Conservation (phyloP, 2,797 vertebrate species). For the Ctenosaura bakeri region DNA sequence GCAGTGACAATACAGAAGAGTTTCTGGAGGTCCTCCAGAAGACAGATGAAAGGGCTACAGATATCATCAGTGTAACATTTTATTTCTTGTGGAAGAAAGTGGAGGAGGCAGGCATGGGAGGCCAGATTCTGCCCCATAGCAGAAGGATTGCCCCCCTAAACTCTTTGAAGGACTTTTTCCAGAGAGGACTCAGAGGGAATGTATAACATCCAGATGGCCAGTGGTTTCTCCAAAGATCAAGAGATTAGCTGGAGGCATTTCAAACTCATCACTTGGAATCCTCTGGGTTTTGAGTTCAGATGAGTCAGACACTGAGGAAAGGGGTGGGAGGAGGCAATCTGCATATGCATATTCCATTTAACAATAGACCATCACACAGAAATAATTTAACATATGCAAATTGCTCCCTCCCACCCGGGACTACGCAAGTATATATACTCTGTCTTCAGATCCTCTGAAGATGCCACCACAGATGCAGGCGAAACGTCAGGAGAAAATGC, state of each 20-base stretch:
- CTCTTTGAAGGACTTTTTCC: background rate
- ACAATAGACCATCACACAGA: too few relatives aligned
- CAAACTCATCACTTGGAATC: background rate
- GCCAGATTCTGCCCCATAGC: rapidly evolving
- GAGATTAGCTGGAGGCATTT: background rate
- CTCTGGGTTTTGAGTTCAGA: background rate
- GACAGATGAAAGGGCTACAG: conserved; percentile 28
- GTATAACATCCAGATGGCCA: background rate
- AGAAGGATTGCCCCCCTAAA: background rate
- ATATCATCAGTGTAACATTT: background rate
- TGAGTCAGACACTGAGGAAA: too few relatives aligned
- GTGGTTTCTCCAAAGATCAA: rapidly evolving
- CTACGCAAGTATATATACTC: too few relatives aligned
- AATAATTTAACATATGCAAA: too few relatives aligned
- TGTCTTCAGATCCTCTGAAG: too few relatives aligned
- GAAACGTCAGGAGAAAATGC: too few relatives aligned
- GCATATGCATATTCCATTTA: too few relatives aligned
- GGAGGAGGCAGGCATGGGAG: too few relatives aligned
- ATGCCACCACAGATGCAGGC: too few relatives aligned
- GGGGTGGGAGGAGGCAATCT: too few relatives aligned
- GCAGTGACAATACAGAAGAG: background rate
- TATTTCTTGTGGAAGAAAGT: rapidly evolving
- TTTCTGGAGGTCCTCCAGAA: background rate
- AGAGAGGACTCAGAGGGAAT: background rate
- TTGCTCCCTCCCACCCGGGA: too few relatives aligned